Evolutionary conservation across 2,797 vertebrate species (phyloP).

Genomic region (Pangasius djambal): DNA sequence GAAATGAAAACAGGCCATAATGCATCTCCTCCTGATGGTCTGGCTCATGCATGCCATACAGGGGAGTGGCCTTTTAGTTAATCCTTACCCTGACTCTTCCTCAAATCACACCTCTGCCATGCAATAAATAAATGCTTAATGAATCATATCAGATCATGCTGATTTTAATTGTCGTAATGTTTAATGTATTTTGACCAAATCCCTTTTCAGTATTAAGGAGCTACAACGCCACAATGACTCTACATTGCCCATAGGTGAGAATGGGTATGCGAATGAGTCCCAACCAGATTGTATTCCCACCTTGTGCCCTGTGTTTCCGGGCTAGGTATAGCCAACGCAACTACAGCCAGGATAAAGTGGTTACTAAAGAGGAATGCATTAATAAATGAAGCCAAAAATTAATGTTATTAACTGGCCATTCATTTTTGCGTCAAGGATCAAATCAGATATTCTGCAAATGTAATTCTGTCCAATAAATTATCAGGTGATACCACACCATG

Average conservation of each 20-base stretch:
- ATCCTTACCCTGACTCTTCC: background rate
- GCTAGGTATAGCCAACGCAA: background rate
- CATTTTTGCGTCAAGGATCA: background rate
- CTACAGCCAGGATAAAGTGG: background rate
- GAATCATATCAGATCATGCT: background rate
- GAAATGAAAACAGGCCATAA: slow-evolving; percentile 16
- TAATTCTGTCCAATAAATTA: background rate
- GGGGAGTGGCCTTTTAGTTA: background rate
- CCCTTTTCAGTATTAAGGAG: background rate
- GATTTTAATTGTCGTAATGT: background rate
- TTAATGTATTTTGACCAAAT: background rate
- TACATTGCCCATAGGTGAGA: background rate
- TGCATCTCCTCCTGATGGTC: background rate
- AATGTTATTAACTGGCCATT: background rate
- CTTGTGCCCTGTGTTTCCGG: background rate
- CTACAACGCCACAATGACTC: background rate
- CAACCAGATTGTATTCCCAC: background rate
- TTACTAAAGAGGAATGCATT: background rate
- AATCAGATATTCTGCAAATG: background rate
- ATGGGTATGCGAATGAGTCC: background rate
- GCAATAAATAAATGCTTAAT: background rate
- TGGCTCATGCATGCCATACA: background rate
- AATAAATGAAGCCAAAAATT: background rate
- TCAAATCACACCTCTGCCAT: background rate
- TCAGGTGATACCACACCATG: background rate